Base-by-base conservation (phyloP, 2,113 vertebrate genomes). In the Ploceus nigricollis region DNA sequence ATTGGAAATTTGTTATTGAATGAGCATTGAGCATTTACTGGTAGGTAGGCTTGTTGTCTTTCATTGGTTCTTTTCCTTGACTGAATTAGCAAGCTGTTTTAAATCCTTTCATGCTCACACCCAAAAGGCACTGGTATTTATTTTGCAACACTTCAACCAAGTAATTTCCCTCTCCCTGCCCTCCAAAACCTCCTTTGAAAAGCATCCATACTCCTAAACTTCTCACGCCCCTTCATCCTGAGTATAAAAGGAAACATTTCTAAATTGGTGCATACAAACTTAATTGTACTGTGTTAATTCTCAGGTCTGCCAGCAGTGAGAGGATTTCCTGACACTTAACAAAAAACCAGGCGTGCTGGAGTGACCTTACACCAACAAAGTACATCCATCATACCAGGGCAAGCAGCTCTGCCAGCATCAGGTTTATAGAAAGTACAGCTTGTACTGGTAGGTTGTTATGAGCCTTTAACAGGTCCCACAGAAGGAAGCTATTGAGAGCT, bases 91-190 rank as follows among this genome's bases (percentile, higher is more conserved):
- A 87, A 89, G 51, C 87, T 77, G 60, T 1, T 82, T 87, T 61
- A 87, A 93, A 85, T 90, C 70, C 76, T 89, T 73, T 96, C 87
- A 65, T 45, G 88, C 7, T 57, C 66, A 84, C 63, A 95, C 40
- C 11, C 30, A 20, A 95, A 90, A 75, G 69, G 39, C 47, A 92
- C 33, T 31, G 4, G 37, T 50, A 54, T 87, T 28, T 76, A 16
- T 65, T 72, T 93, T 80, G 44, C 54, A 96, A 90, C 84, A 78
- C 47, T 82, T 80, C 10, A 91, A 20, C 63, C 50, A 89, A 80
- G 44, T 57, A 3, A 51, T 21, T 27, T 37, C 40, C 23, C 19
- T 33, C 42, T 3, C 4, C 1, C 6, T 0, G 0, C 24, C 9
- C 4, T 30, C 10, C 53, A 89, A 90, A 69, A 89, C 33, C 5